A percentile compares a stretch with the other conserved stretches of the same genome.
Evolutionary conservation across 1,140 invertebrate genomes (phyloP).

Genomic region (Anthonomus grandis): DNA sequence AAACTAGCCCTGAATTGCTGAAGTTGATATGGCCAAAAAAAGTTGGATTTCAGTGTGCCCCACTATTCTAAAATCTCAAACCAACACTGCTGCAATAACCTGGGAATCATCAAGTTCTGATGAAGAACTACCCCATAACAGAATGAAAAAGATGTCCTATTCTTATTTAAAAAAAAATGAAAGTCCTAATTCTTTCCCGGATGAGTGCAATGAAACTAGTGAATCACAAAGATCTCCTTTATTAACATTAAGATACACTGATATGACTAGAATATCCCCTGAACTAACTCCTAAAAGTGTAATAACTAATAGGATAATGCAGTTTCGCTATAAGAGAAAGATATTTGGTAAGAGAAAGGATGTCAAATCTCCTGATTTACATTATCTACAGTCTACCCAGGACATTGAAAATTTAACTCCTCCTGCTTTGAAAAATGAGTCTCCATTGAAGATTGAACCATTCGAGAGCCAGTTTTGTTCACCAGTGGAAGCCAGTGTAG

Average conservation of each 20-base stretch:
- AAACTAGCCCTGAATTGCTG: no score
- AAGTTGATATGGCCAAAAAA: background rate
- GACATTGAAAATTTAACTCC: background rate
- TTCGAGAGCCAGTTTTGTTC: background rate
- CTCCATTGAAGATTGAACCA: background rate
- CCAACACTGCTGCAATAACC: background rate
- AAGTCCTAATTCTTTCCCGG: no score
- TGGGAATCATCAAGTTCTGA: background rate
- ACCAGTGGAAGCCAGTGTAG: background rate
- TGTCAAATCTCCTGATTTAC: background rate
- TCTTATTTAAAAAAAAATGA: no score
- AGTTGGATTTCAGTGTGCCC: background rate
- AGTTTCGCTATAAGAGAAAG: background rate
- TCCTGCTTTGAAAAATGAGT: background rate
- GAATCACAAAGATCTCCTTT: background rate
- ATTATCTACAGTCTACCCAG: background rate
- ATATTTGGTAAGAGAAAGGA: background rate
- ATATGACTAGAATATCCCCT: background rate
- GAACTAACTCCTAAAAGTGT: background rate
- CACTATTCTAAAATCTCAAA: background rate
- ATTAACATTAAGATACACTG: background rate
- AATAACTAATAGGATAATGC: background rate
- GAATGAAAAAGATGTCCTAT: no score
- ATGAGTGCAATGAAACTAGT: background rate
- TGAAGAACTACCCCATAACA: no score